Percentiles rank a stretch among this genome's conserved stretches.
These are phyloP conservation scores for Fabriciana adippe DNA, from an alignment of 2,888 invertebrate genomes.

Conservation along the genomic window DNA sequence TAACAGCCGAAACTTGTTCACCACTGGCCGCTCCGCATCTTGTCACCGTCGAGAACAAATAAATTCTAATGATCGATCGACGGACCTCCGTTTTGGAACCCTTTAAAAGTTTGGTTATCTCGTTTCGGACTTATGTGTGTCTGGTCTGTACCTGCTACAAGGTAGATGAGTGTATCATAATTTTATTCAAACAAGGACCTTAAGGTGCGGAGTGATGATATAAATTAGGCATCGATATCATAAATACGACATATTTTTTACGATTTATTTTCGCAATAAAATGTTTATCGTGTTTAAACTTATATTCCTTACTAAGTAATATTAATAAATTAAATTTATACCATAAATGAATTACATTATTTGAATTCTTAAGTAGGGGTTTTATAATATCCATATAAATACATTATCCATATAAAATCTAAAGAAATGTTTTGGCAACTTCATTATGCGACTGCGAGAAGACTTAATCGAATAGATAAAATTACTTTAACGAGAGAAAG, in stretches of 20 bases:
- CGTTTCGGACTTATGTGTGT: constrained; percentile 46
- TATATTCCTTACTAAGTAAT: no score
- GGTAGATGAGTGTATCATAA: constrained; percentile 47
- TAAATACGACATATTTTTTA: constrained; percentile 18
- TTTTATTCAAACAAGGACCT: constrained; percentile 29
- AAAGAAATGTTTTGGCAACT: no score
- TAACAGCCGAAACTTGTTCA: constrained; percentile 49
- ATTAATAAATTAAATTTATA: no score
- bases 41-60: constrained; percentile 79
- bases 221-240: constrained; percentile 17
- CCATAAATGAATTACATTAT: no score
- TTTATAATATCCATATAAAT: no score
- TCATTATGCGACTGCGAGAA: no score
- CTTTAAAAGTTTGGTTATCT: constrained; percentile 74
- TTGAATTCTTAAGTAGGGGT: no score
- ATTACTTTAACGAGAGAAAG: background rate
- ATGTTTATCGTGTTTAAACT: constrained; percentile 11
- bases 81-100: constrained; percentile 68
- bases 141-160: constrained; percentile 62
- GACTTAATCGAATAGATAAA: no score
- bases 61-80: constrained; percentile 80
- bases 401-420: no score
- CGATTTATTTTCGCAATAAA: constrained; percentile 8
- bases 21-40: constrained; percentile 61
- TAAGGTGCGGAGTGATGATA: constrained; percentile 20